Conservation (phyloP, 2,797 vertebrate genomes). For the Sparus aurata region DNA sequence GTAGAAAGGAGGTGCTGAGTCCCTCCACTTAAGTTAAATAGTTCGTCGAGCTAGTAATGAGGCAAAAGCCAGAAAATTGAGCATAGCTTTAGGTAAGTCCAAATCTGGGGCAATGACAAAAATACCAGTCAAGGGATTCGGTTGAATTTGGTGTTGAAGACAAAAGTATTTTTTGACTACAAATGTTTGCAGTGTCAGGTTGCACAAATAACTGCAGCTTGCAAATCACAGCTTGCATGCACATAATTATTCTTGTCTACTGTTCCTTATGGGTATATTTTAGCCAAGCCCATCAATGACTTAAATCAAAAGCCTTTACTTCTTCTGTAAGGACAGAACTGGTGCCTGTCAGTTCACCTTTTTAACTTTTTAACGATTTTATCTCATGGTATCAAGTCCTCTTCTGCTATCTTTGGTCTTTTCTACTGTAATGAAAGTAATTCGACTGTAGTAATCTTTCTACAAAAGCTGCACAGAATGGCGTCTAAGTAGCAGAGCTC, state of each 20-base stretch:
- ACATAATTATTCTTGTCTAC: background rate
- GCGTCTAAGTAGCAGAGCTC: slow-evolving; percentile 50
- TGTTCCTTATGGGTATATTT: background rate
- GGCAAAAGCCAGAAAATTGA: too few relatives aligned
- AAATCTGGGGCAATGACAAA: too few relatives aligned
- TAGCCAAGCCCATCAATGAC: background rate
- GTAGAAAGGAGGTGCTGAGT: too few relatives aligned
- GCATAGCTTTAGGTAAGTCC: too few relatives aligned
- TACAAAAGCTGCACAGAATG: slow-evolving; percentile 43
- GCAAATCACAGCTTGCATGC: background rate
- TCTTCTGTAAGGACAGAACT: slow-evolving; percentile 18
- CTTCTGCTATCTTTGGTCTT: slow-evolving; percentile 13
- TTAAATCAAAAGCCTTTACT: background rate
- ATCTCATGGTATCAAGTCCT: background rate
- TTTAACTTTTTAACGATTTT: background rate
- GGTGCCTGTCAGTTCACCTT: slow-evolving; percentile 2
- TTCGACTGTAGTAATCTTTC: slow-evolving; percentile 50
- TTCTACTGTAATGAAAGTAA: slow-evolving; percentile 41
- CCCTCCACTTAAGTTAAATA: too few relatives aligned
- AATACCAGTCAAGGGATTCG: too few relatives aligned
- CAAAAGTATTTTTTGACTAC: background rate
- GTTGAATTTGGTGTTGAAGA: too few relatives aligned
- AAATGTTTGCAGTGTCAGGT: background rate
- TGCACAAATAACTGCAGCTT: background rate
- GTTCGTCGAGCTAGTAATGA: too few relatives aligned